Evolutionary conservation across 2,113 vertebrate genomes (phyloP), one percentile per base, ranked within the genome.

Genomic region (Antennarius striatus): DNA sequence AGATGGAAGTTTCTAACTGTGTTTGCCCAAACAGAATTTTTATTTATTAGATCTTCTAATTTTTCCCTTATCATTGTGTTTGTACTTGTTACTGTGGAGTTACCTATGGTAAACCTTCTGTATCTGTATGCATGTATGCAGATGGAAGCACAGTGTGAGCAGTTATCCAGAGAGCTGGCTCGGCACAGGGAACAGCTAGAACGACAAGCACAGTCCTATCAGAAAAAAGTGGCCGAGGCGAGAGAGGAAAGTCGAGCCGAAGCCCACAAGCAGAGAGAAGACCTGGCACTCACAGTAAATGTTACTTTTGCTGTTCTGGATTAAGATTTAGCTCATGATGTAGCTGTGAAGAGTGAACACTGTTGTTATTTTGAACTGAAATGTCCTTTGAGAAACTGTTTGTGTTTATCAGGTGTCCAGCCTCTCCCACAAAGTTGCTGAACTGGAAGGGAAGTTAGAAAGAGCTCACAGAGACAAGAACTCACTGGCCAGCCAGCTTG

Each of bases 141-240:
- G 97, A 92, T 92, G 68, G 75, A 95, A 63, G 92, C 95, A 52
- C 92, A 95, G 65, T 95, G 93, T 87, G 93, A 96, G 59, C 95
- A 96, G 75, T 53, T 98, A 71, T 93, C 88, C 86, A 94, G 82
- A 54, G 95, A 97, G 49, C 85, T 98, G 71, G 79, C 86, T 51
- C 90, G 92, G 53, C 94, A 93, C 71, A 91, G 91, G 56, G 93
- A 93, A 45, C 90, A 91, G 8, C 81, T 95, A 28, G 94, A 94
- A 71, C 93, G 73, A 68, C 94, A 96, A 15, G 71, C 95, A 40
- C 83, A 86, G 17, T 80, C 71, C 22, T 89, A 95, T 69, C 77
- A 93, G 64, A 89, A 88, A 77, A 95, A 93, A 78, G 89, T 94
- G 56, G 45, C 88, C 39, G 80, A 73, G 61, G 96, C 96, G 63